Base-by-base conservation (phyloP, 2,797 vertebrate species). In the Arrhamphus sclerolepis region DNA sequence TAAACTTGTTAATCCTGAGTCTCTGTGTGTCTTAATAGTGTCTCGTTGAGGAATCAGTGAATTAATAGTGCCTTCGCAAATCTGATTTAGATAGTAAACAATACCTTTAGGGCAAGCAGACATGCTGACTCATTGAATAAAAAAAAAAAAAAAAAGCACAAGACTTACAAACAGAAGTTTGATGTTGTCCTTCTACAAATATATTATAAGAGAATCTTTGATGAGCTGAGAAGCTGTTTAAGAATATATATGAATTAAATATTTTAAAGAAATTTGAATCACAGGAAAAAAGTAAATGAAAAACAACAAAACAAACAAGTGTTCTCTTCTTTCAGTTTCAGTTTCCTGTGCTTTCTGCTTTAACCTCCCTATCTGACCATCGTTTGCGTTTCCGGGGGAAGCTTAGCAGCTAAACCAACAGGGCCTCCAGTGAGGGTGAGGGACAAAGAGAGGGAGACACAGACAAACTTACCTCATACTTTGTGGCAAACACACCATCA, bases 381-480 rank as follows among this genome's bases (percentile, higher is more conserved):
- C 85, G 39, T 84, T 81, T 81, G 82, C 85, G 87, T 83, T 86
- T 89, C 85, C 87, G 87, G 89, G 74, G 80, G 77, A 87, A 90
- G 91, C 85, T 92, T 91, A 90, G 80, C 65, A 19, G 77, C 82
- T 89, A 92, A 88, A 87, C 75, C 80, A 92, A 91, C 89, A 90
- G 86, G 88, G 88, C 88, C 89, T 91, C 91, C 85, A 75, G 48
- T 84, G 84, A 89, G 82, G 76, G 70, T 68, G 56, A 69, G 71
- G 78, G 86, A 90, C 89, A 91, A 90, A 90, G 84, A 84, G 75
- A 82, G 77, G 71, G 63, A 72, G 67, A 81, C 75, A 86, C 80
- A 88, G 82, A 90, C 88, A 89, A 89, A 89, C 88, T 89, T 91
- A 91, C 89, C 89, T 90, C 91, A 91, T 91, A 63, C 80, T 85